Conservation (phyloP, 2,888 invertebrate species). For the Caenorhabditis drosophilae region DNA sequence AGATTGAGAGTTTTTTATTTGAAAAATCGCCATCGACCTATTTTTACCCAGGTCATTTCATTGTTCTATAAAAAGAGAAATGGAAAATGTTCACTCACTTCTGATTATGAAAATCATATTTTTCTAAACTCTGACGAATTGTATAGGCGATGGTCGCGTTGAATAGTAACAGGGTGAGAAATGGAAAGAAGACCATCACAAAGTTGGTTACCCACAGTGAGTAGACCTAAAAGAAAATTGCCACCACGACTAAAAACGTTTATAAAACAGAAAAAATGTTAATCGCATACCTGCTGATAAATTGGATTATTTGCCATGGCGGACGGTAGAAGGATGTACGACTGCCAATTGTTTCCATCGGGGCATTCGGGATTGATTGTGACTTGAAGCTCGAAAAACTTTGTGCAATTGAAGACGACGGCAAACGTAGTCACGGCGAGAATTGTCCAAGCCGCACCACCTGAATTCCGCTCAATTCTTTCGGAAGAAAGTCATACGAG, state of each 20-base stretch:
- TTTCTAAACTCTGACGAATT: conserved; percentile 85
- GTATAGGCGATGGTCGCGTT: conserved; percentile 91
- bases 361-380: conserved; percentile 54
- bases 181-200: conserved; percentile 91
- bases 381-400: conserved; percentile 64
- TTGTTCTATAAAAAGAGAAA: too few species aligned
- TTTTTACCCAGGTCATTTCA: too few species aligned
- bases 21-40: too few species aligned
- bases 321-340: conserved; percentile 55
- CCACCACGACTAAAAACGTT: too few species aligned
- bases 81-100: conserved; percentile 34
- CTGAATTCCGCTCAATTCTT: conserved; percentile 10
- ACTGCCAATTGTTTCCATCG: conserved; percentile 58
- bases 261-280: background rate
- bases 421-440: conserved; percentile 63
- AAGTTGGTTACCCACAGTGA: conserved; percentile 92
- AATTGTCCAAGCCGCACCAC: conserved; percentile 58
- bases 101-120: conserved; percentile 73
- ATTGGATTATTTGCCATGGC: conserved; percentile 49
- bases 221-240: conserved; percentile 75
- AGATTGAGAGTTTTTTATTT: too few species aligned
- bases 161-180: conserved; percentile 81
- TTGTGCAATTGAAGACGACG: conserved; percentile 64
- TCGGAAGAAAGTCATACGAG: background rate
- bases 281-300: conserved; percentile 56